phyloP scores from a whole-genome alignment of 2,888 invertebrate species.

The Eretmocerus hayati region DNA sequence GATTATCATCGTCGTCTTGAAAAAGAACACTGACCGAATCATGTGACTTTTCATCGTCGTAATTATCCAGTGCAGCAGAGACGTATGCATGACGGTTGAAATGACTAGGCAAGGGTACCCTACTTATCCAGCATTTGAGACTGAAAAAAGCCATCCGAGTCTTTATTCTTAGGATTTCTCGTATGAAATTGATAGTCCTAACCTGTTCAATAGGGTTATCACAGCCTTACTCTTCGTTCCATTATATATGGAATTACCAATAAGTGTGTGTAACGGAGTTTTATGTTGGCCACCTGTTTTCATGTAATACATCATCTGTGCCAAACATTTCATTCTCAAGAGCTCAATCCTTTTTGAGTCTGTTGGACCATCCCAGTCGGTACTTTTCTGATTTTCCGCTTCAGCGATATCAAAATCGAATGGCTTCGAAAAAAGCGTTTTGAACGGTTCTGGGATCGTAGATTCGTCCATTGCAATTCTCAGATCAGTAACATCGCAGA shows the following conservation, averaged over 20 bases:
- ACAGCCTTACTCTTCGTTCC: conserved; percentile 7
- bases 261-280: not conserved
- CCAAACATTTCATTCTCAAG: conserved; percentile 13
- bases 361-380: no score
- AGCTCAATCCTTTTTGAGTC: no score
- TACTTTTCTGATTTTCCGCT: not conserved
- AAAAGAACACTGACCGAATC: conserved; percentile 9
- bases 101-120: conserved; percentile 9
- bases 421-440: not conserved
- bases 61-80: conserved; percentile 14
- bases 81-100: conserved; percentile 7
- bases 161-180: conserved; percentile 12
- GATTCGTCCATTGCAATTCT: not conserved
- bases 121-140: not conserved
- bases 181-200: conserved; percentile 17
- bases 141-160: conserved; percentile 9
- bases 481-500: not conserved
- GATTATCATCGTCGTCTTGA: conserved; percentile 1
- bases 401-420: not conserved
- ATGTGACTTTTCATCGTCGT: conserved; percentile 16
- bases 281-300: conserved; percentile 7
- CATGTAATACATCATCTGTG: conserved; percentile 15
- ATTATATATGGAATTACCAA: conserved; percentile 6
- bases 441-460: not conserved
- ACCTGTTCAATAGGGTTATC: conserved; percentile 8